A percentile compares a stretch with the other conserved stretches of the same genome.
Evolutionary conservation across 2,888 invertebrate genomes (phyloP).

Genomic region (Drosophila siamana): DNA sequence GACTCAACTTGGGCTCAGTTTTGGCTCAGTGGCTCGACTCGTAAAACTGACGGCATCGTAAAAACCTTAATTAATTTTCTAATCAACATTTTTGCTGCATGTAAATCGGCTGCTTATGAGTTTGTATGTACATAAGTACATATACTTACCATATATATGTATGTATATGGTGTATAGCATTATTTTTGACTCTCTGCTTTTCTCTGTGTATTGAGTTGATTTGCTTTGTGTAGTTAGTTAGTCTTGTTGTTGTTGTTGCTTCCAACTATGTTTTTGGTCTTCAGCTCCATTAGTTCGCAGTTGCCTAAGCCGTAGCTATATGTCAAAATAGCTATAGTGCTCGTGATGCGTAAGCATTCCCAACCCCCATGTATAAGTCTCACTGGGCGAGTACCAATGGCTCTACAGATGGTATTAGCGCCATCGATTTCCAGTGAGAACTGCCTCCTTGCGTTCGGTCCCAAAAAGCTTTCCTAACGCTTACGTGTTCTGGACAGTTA

Average conservation of each 20-base stretch:
- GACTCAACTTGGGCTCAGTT: constrained; percentile 35
- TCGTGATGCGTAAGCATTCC: constrained; percentile 4
- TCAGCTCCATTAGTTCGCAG: constrained; percentile 67
- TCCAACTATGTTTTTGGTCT: constrained; percentile 45
- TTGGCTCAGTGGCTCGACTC: constrained; percentile 43
- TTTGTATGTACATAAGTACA: not conserved
- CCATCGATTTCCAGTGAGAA: constrained; percentile 50
- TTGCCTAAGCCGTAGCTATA: constrained; percentile 57
- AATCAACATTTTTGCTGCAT: constrained; percentile 79
- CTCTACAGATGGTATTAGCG: constrained; percentile 45
- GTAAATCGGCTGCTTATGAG: constrained; percentile 75
- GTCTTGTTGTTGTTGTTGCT: constrained; percentile 20
- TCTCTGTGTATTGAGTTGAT: not conserved
- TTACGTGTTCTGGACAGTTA: constrained; percentile 7
- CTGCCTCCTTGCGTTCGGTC: not conserved
- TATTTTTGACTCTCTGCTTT: constrained; percentile 48
- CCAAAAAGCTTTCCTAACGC: constrained; percentile 3
- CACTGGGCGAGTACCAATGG: constrained; percentile 4
- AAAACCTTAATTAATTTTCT: constrained; percentile 80
- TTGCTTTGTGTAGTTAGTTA: constrained; percentile 6
- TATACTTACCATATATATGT: constrained; percentile 2
- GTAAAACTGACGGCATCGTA: constrained; percentile 71
- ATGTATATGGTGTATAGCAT: constrained; percentile 59
- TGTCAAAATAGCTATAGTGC: constrained; percentile 62
- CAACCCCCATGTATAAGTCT: not conserved